Conservation (phyloP, 2,797 vertebrate genomes). For the Eidolon dupreanum region DNA sequence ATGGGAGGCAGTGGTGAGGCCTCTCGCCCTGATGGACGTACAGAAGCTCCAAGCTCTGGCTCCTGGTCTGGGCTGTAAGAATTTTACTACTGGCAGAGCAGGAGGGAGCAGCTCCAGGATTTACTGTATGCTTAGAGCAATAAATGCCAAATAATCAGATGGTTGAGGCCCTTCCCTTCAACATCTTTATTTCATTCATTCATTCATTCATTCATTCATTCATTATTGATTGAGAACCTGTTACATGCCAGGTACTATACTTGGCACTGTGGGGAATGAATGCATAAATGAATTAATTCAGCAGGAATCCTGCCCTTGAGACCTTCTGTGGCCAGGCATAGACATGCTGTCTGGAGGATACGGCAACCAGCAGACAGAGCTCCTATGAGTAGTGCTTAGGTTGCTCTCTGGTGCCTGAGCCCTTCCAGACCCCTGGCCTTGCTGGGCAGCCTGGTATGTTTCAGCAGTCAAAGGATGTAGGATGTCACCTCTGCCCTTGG, state of each 20-base stretch:
- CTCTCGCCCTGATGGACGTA: background rate
- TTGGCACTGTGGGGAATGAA: background rate
- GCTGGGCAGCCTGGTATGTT: background rate
- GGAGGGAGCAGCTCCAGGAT: background rate
- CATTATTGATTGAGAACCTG: background rate
- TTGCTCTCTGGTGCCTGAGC: background rate
- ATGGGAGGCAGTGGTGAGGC: accelerated
- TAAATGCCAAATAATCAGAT: background rate
- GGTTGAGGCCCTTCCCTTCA: background rate
- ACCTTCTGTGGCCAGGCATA: background rate
- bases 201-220: background rate
- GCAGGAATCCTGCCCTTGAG: background rate
- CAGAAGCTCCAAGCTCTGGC: background rate
- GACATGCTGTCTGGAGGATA: background rate
- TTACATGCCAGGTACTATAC: background rate
- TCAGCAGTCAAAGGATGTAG: background rate
- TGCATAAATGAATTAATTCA: background rate
- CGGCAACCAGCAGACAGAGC: background rate
- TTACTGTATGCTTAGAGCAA: background rate
- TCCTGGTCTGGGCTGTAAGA: background rate
- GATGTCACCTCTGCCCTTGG: background rate
- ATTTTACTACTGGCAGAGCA: background rate
- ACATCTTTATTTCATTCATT: background rate
- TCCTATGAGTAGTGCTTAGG: background rate
- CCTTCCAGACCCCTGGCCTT: background rate